phyloP scores from a whole-genome alignment of 2,888 invertebrate species.

The Agonopterix alstromeriana region DNA sequence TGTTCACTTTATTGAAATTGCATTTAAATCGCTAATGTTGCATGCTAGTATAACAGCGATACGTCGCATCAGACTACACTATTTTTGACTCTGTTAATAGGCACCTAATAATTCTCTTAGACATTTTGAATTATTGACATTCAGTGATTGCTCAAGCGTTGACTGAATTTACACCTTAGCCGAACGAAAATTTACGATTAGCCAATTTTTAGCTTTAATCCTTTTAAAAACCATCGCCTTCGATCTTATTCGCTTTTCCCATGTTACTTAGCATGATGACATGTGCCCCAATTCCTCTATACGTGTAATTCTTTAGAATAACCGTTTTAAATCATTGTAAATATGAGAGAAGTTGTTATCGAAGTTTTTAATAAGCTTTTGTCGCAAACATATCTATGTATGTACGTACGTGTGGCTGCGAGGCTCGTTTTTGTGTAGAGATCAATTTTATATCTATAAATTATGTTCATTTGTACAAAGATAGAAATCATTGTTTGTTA shows the following conservation, averaged over 20 bases:
- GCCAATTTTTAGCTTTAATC: slow-evolving; percentile 26
- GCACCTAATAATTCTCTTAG: slow-evolving; percentile 12
- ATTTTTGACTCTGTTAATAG: slow-evolving; percentile 19
- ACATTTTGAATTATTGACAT: slow-evolving; percentile 28
- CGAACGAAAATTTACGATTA: slow-evolving; percentile 16
- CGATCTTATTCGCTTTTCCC: slow-evolving; percentile 20
- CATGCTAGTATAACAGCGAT: slow-evolving; percentile 50
- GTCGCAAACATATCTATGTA: slow-evolving; percentile 71
- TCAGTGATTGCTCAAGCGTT: slow-evolving; percentile 67
- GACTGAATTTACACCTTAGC: slow-evolving; percentile 44
- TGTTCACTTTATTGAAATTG: slow-evolving; percentile 69
- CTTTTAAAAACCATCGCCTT: slow-evolving; percentile 4
- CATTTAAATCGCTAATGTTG: slow-evolving; percentile 71
- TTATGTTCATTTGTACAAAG: neutral
- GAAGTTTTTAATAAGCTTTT: slow-evolving; percentile 59
- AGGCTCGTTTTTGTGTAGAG: slow-evolving; percentile 30
- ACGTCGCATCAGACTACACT: slow-evolving; percentile 26
- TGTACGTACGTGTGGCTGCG: slow-evolving; percentile 44
- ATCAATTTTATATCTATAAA: slow-evolving; percentile 21
- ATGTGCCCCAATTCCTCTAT: slow-evolving; percentile 49
- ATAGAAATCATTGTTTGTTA: slow-evolving; percentile 2
- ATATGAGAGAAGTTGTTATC: slow-evolving; percentile 36
- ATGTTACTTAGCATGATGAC: slow-evolving; percentile 41
- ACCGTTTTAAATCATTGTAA: slow-evolving; percentile 29
- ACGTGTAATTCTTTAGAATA: slow-evolving; percentile 42